Percentiles rank a stretch among this genome's conserved stretches.
Evolutionary conservation across 1,140 invertebrate species (phyloP).

Genomic region (Hermatobates lingyangjiaoensis): DNA sequence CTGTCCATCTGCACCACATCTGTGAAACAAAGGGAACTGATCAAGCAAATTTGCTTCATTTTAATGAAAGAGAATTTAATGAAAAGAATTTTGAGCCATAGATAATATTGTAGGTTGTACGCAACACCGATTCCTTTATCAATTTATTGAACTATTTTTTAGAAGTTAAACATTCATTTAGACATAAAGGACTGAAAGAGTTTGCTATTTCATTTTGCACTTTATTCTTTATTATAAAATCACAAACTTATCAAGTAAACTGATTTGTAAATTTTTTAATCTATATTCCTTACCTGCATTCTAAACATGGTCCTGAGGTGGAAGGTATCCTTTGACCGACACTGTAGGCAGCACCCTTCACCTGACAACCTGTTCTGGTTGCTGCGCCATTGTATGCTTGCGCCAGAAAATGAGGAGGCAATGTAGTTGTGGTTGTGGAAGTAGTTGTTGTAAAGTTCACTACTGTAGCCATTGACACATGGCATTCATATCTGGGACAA

Average conservation of each 20-base stretch:
- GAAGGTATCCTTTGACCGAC: conserved; percentile 63
- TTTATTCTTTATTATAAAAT: no score
- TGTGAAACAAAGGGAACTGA: conserved; percentile 27
- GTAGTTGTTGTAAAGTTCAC: conserved; percentile 63
- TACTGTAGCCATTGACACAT: conserved; percentile 59
- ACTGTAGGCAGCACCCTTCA: conserved; percentile 59
- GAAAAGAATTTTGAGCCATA: neutral
- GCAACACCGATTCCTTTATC: neutral
- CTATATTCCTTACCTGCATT: conserved; percentile 88
- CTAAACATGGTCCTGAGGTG: conserved; percentile 73
- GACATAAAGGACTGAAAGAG: no score
- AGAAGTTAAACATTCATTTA: no score
- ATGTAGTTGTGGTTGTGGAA: conserved; percentile 65
- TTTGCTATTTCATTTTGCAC: no score
- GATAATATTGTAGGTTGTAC: neutral
- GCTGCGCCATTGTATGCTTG: conserved; percentile 56
- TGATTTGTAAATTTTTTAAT: no score
- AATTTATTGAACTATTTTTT: conserved; percentile 2
- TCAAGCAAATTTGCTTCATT: conserved; percentile 3
- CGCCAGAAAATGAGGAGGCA: conserved; percentile 58
- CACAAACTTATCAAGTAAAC: no score
- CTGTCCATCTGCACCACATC: conserved; percentile 71
- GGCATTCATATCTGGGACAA: conserved; percentile 85
- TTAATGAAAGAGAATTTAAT: conserved; percentile 7
- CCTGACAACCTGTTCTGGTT: conserved; percentile 57